Conservation (phyloP, 2,113 vertebrate genomes). For the Herpetotheres cachinnans region DNA sequence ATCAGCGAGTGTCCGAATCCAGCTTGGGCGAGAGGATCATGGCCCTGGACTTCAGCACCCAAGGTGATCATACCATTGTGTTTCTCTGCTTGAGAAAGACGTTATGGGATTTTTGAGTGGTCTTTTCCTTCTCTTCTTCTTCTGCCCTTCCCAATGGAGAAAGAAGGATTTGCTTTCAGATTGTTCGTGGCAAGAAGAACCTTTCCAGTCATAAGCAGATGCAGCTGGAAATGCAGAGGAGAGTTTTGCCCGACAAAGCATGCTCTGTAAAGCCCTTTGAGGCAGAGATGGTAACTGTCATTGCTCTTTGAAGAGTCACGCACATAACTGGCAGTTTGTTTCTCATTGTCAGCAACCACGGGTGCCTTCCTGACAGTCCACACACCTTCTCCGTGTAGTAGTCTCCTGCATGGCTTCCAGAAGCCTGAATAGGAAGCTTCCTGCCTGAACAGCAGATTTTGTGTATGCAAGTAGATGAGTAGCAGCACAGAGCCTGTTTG, state of each 20-base stretch:
- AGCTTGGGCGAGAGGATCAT: constrained; percentile 79
- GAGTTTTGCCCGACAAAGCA: neutral
- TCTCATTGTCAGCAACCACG: neutral
- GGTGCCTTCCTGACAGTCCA: neutral
- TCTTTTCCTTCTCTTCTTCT: neutral
- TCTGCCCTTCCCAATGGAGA: neutral
- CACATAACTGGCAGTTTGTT: neutral
- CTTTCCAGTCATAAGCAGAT: neutral
- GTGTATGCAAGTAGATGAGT: neutral
- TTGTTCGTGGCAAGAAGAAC: neutral
- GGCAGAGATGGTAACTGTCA: fast-evolving
- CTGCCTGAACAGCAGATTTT: neutral
- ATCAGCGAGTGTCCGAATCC: constrained; percentile 80
- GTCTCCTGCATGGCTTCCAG: neutral
- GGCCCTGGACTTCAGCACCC: constrained; percentile 80
- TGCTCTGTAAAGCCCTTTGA: neutral
- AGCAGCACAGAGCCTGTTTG: neutral
- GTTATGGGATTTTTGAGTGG: neutral
- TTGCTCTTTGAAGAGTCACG: neutral
- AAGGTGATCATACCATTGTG: constrained; percentile 73
- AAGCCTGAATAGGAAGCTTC: neutral
- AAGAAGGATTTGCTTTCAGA: neutral
- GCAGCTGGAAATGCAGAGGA: neutral
- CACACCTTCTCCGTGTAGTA: neutral
- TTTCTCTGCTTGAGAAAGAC: neutral